Evolutionary conservation across 1,140 invertebrate genomes (phyloP), one percentile per base, ranked within the genome.

Genomic region (Paracyclopina nana): DNA sequence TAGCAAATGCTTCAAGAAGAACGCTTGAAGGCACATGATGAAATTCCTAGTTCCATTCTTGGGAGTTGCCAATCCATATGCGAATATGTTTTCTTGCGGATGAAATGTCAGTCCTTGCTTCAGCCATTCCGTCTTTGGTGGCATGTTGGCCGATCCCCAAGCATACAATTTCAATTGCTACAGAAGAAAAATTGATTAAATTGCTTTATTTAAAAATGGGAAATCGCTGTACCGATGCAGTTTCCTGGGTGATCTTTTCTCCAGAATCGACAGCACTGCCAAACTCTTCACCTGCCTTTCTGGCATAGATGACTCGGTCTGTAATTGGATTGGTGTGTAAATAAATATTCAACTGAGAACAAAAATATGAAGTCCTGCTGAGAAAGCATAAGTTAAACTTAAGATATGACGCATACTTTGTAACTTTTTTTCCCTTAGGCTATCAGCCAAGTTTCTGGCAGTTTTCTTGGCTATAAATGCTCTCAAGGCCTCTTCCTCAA

Each of bases 1-100:
- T n/a, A 80, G 62, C 41, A 79, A 65, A 59, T 75, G 70, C 57
- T 79, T 79, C 14, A 75, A 51, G 59, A 80, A 70, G 46, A 73
- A 68, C 3, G 76, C 77, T 57, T 79, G 76, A 0, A 80, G 65
- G 6, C 70, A 74, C 0, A 77, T 70, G 6, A 78, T 62, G 12
- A 80, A 60, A 0, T 75, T 75, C 50, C 59, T 57, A 1, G 75
- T 73, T 0, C 72, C 72, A 54, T 76, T 77, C 48, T 72, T 65
- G 0, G 71, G 67, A n/a, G 70, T 67, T 50, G 68, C 66, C 11
- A 78, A 56, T 11, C 73, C 73, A 53, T 73, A 78, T 0, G 65
- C 70, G 26, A 75, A 56, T 9, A 66, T 64, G 38, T 72, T 72
- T 4, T 71, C 70, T 22, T 25, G 31, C 11, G 53, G 44, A 22